Evolutionary conservation across 92 coral and sea anemone genomes (phyloP).

Genomic region (Paragorgia papillata): DNA sequence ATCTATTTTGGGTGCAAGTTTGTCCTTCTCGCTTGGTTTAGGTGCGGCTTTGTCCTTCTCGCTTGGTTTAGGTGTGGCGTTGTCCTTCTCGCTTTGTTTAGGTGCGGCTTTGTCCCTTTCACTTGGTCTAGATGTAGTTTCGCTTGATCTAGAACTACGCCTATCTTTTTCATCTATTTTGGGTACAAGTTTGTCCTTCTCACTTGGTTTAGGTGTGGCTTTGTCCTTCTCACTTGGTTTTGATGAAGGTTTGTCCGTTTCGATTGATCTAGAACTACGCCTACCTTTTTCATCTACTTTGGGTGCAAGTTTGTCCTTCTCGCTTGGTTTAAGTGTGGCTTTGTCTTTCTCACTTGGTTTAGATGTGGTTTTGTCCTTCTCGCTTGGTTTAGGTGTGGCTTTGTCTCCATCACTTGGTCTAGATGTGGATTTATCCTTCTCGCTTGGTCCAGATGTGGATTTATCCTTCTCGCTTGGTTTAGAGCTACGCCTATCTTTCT

Average conservation of each 20-base stretch:
- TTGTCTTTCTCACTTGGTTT: slow-evolving; percentile 8
- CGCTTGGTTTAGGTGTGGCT: no score
- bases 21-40: slow-evolving; percentile 3
- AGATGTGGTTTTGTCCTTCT: background rate
- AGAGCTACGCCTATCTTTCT: no score
- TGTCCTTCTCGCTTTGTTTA: background rate
- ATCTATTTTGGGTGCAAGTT: background rate
- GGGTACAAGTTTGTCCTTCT: background rate
- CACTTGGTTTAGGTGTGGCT: background rate
- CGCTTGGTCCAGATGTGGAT: background rate
- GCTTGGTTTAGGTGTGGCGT: background rate
- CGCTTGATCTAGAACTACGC: background rate
- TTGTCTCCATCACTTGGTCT: background rate
- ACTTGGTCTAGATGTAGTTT: background rate
- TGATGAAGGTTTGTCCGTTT: background rate
- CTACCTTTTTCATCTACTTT: background rate
- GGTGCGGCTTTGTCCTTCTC: background rate
- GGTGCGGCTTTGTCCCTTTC: background rate
- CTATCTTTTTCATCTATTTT: background rate
- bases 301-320: background rate
- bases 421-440: background rate
- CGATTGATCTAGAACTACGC: background rate
- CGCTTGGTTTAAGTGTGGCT: background rate
- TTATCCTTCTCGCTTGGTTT: slow-evolving; percentile 14
- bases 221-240: slow-evolving; percentile 3